Evolutionary conservation across 2,888 invertebrate genomes (phyloP).

Genomic region (Polydrusus pterygomalis): DNA sequence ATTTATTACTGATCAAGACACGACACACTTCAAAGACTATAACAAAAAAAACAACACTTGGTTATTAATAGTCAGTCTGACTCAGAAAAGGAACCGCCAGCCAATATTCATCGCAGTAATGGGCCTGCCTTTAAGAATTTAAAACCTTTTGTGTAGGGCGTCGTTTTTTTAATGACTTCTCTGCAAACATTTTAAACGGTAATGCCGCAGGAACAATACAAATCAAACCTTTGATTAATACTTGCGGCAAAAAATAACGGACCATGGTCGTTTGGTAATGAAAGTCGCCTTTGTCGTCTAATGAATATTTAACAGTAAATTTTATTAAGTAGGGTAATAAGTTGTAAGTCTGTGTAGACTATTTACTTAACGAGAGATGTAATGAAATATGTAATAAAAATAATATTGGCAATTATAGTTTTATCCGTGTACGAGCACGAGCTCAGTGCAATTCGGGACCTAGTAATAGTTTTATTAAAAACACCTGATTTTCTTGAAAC

Average conservation of each 20-base stretch:
- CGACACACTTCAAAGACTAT: neutral
- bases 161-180: slow-evolving; percentile 44
- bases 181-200: slow-evolving; percentile 45
- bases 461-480: too few species aligned
- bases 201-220: slow-evolving; percentile 28
- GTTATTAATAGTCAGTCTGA: slow-evolving; percentile 8
- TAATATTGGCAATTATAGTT: neutral
- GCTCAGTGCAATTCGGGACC: too few species aligned
- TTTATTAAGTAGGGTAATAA: neutral
- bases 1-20: neutral
- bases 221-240: slow-evolving; percentile 40
- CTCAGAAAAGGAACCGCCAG: slow-evolving; percentile 33
- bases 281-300: neutral
- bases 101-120: slow-evolving; percentile 37
- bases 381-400: neutral
- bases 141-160: slow-evolving; percentile 45
- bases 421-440: too few species aligned
- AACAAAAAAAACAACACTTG: neutral
- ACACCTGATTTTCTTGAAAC: too few species aligned
- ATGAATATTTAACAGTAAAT: slow-evolving; percentile 12
- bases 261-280: neutral
- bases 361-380: neutral
- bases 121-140: slow-evolving; percentile 46
- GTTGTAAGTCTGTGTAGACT: neutral
- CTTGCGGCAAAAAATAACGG: slow-evolving; percentile 17